A percentile compares a stretch with the other conserved stretches of the same genome.
Evolutionary conservation across 30 jellyfish, hydroid and myxozoan species (phyloP).

Genomic region (Aurelia aurita complex sp. Pacific): DNA sequence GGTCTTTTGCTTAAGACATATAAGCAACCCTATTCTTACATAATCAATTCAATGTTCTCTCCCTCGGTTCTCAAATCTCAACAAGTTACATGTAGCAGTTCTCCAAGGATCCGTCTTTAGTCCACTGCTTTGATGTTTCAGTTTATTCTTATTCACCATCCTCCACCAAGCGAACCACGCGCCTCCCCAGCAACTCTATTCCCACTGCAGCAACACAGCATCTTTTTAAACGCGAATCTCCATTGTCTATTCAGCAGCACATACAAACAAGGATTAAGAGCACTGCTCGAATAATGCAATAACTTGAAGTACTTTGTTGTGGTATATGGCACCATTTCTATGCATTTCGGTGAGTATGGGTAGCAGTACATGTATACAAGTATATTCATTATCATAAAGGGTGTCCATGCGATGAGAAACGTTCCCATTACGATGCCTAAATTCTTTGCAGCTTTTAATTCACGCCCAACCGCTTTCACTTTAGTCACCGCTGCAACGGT

Average conservation of each 20-base stretch:
- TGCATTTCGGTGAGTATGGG: slow-evolving; percentile 33
- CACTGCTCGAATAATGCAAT: slow-evolving; percentile 83
- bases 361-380: slow-evolving; percentile 43
- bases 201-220: slow-evolving; percentile 48
- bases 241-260: slow-evolving; percentile 78
- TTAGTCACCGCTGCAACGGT: slow-evolving; percentile 41
- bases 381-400: slow-evolving; percentile 76
- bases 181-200: slow-evolving; percentile 30
- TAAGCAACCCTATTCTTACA: too few relatives aligned
- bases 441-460: slow-evolving; percentile 89
- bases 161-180: slow-evolving; percentile 34
- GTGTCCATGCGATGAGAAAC: slow-evolving; percentile 87
- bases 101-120: too few relatives aligned
- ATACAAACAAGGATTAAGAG: slow-evolving; percentile 80
- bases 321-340: slow-evolving; percentile 5
- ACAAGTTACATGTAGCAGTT: too few relatives aligned
- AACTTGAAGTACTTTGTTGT: slow-evolving; percentile 64
- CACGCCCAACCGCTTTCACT: slow-evolving; percentile 61
- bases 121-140: too few relatives aligned
- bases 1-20: too few relatives aligned
- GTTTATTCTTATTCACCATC: slow-evolving; percentile 26
- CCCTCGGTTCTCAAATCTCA: too few relatives aligned
- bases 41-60: too few relatives aligned
- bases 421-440: slow-evolving; percentile 83
- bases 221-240: slow-evolving; percentile 74